Evolutionary conservation across 2,797 vertebrate genomes (phyloP).

Genomic region (Benthosema pterotum): DNA sequence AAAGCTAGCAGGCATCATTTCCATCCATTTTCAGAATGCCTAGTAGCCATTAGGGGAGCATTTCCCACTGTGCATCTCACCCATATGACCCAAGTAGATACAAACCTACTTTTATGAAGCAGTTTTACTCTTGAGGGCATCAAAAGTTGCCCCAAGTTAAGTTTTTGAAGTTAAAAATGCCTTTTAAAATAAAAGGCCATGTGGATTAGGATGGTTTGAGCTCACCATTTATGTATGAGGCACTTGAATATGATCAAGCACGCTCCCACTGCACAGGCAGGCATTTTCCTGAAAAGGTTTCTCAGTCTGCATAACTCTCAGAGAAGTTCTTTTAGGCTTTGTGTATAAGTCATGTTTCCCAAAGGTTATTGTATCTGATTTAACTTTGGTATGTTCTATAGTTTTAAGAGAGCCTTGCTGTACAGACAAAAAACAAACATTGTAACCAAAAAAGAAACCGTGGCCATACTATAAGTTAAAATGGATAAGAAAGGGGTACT

Average conservation of each 20-base stretch:
- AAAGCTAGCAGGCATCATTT: slow-evolving; percentile 27
- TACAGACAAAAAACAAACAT: not conserved
- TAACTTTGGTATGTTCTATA: not conserved
- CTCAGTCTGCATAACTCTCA: slow-evolving; percentile 30
- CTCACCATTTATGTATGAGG: slow-evolving; percentile 75
- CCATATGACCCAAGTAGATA: slow-evolving; percentile 25
- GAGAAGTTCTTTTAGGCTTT: slow-evolving; percentile 27
- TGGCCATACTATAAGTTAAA: no score
- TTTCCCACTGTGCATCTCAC: not conserved
- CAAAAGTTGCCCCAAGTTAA: slow-evolving; percentile 32
- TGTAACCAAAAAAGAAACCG: no score
- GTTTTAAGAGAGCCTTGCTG: not conserved
- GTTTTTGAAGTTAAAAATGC: slow-evolving; percentile 33
- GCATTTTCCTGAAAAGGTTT: slow-evolving; percentile 40
- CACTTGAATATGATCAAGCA: slow-evolving; percentile 71
- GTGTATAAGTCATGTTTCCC: not conserved
- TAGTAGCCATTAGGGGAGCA: not conserved
- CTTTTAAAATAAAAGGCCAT: slow-evolving; percentile 56
- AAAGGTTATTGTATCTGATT: not conserved
- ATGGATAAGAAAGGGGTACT: no score
- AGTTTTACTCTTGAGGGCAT: slow-evolving; percentile 19
- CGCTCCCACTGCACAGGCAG: slow-evolving; percentile 47
- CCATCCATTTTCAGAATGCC: slow-evolving; percentile 15
- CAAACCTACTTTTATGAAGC: slow-evolving; percentile 16
- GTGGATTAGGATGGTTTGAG: slow-evolving; percentile 58